These are phyloP conservation scores for Camponotus vicinus DNA, from an alignment of 1,140 invertebrate species.

Conservation along the genomic window DNA sequence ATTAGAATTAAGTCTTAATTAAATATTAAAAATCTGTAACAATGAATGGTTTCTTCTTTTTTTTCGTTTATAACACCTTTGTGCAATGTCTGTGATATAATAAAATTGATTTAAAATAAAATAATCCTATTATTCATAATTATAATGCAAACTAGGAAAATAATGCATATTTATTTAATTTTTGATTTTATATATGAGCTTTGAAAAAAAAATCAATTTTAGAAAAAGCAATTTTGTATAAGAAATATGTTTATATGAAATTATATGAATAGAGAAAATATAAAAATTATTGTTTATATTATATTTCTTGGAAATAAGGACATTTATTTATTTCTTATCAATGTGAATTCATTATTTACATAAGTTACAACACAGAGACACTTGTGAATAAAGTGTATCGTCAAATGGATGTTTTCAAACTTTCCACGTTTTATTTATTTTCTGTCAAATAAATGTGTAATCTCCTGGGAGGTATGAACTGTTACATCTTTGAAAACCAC, in stretches of 20 bases:
- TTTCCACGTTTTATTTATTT: slow-evolving; percentile 44
- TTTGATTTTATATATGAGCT: neutral
- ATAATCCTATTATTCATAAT: neutral
- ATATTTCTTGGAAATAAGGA: slow-evolving; percentile 58
- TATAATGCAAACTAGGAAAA: neutral
- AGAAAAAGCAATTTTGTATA: neutral
- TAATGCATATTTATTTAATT: neutral
- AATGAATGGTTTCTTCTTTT: slow-evolving; percentile 2
- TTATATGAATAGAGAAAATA: neutral
- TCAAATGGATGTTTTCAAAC: slow-evolving; percentile 56
- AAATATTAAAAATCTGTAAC: slow-evolving; percentile 65
- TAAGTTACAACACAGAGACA: slow-evolving; percentile 74
- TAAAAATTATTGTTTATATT: slow-evolving; percentile 8
- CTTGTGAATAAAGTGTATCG: slow-evolving; percentile 67
- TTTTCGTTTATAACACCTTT: neutral
- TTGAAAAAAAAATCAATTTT: neutral
- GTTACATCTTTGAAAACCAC: slow-evolving; percentile 44
- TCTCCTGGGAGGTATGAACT: slow-evolving; percentile 57
- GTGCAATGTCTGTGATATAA: neutral
- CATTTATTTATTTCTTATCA: slow-evolving; percentile 68
- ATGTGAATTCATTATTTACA: slow-evolving; percentile 76
- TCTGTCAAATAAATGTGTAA: slow-evolving; percentile 31
- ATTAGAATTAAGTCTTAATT: slow-evolving; percentile 47
- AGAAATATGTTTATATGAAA: neutral
- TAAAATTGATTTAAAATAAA: slow-evolving; percentile 7